Base-by-base conservation (phyloP, 2,797 vertebrate genomes). In the Alexandromys oeconomus region DNA sequence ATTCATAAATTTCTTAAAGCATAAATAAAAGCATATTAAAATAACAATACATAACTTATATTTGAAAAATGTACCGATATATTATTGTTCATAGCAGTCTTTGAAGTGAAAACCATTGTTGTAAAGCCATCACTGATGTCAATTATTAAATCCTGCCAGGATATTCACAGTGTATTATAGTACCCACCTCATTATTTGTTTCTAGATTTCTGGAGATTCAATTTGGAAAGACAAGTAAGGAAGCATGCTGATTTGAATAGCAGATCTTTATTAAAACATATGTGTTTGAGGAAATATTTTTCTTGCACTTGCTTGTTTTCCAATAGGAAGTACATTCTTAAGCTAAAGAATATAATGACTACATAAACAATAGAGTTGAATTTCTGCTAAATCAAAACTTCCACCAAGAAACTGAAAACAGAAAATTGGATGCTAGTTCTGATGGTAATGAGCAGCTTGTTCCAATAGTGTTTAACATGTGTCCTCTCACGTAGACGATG, bases 191-290 rank as follows among this genome's bases (percentile, higher is more conserved):
- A 76, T 23, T 84, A 8, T 51, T 76, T 48, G 12, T 65, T 6
- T 93, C 31, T 96, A 94, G 73, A 27, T 29, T 89, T 85, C 79
- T 57, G 54, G 87, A 2, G 86, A 80, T 6, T 93, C 29, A 95
- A 46, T 95, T 93, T 91, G 34, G 40, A 63, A 89, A 93, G 29
- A 71, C 91, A 93, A 92, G 94, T 40, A 2, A 40, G 5, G n/a
- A 23, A 34, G 43, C 31, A 79, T 37, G 59, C 73, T 23, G 6
- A 40, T 94, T 13, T 85, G 43, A 90, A 81, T 5, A 90, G 73
- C 8, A 89, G 13, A 40, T 87, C 48, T 71, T 69, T 87, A 95
- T 77, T 31, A 31, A 86, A 69, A 90, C 80, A 71, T 57, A 87
- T 31, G 37, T 25, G 1, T 5, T 61, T 27, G 17, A 95, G 59